These are phyloP conservation scores for Hesperophylax magnus DNA, from an alignment of 1,140 invertebrate species.

Conservation along the genomic window DNA sequence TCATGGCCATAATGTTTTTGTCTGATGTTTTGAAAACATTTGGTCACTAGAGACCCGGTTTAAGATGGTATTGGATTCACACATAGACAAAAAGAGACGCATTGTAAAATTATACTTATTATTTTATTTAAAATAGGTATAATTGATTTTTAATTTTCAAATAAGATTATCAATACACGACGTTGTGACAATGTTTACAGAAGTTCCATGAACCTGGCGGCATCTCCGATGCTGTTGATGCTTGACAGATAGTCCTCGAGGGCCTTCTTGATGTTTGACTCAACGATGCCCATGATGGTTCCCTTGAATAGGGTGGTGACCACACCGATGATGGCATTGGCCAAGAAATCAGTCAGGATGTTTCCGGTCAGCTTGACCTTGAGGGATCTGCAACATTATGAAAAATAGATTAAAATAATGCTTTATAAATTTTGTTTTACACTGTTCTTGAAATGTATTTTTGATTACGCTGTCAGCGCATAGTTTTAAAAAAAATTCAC, in stretches of 20 bases:
- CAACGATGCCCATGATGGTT: conserved; percentile 64
- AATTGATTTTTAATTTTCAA: not conserved
- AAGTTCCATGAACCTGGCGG: not conserved
- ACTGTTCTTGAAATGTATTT: too few relatives aligned
- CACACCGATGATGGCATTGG: conserved; percentile 62
- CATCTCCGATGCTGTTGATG: conserved; percentile 44
- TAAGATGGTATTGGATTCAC: not conserved
- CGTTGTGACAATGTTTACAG: not conserved
- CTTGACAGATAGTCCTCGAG: conserved; percentile 50
- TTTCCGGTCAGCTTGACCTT: conserved; percentile 65
- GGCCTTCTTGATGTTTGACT: conserved; percentile 56
- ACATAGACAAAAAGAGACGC: not conserved
- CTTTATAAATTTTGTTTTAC: too few relatives aligned
- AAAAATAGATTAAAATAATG: too few relatives aligned
- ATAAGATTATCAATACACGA: not conserved
- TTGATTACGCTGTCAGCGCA: too few relatives aligned
- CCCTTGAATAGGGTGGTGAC: conserved; percentile 65
- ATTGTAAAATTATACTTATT: not conserved
- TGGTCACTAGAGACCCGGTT: too few relatives aligned
- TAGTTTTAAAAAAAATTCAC: too few relatives aligned
- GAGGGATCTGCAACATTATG: too few relatives aligned
- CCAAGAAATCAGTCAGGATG: conserved; percentile 65
- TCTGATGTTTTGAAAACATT: too few relatives aligned
- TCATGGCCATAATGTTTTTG: too few relatives aligned
- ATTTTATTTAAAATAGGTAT: not conserved